Evolutionary conservation across 2,797 vertebrate genomes (phyloP).

Genomic region (Acrossocheilus wenchowensis): DNA sequence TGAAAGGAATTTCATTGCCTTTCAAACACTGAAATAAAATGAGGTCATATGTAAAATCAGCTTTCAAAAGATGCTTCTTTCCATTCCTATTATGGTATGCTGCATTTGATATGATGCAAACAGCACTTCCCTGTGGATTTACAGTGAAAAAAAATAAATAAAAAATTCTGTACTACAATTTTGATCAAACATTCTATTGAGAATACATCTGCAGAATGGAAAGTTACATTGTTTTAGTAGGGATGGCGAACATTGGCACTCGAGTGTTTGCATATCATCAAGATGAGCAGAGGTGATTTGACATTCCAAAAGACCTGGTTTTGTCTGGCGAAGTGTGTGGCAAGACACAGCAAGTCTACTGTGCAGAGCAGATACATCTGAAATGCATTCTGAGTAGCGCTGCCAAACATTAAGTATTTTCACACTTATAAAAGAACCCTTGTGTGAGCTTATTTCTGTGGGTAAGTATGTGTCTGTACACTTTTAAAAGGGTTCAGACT

Average conservation of each 20-base stretch:
- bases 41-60: constrained; percentile 27
- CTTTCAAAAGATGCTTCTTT: constrained; percentile 17
- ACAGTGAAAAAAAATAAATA: neutral
- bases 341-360: constrained; percentile 37
- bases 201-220: neutral
- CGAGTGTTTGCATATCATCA: neutral
- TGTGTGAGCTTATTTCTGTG: constrained; percentile 24
- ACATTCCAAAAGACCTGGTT: constrained; percentile 2
- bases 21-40: constrained; percentile 23
- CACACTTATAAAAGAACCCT: neutral
- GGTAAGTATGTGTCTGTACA: neutral
- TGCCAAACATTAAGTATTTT: constrained; percentile 31
- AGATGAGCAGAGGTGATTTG: constrained; percentile 13
- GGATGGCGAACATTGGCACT: neutral
- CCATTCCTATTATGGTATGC: neutral
- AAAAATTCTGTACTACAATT: neutral
- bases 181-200: neutral
- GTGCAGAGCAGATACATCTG: constrained; percentile 8
- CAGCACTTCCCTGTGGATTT: neutral
- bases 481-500: neutral
- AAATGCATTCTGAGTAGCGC: neutral
- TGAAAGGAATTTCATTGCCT: constrained; percentile 4
- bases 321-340: constrained; percentile 1
- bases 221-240: neutral
- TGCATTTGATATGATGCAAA: neutral